A percentile compares a stretch with the other conserved stretches of the same genome.
Conservation (phyloP, 2,888 invertebrate genomes). For the Limnephilus rhombicus region DNA sequence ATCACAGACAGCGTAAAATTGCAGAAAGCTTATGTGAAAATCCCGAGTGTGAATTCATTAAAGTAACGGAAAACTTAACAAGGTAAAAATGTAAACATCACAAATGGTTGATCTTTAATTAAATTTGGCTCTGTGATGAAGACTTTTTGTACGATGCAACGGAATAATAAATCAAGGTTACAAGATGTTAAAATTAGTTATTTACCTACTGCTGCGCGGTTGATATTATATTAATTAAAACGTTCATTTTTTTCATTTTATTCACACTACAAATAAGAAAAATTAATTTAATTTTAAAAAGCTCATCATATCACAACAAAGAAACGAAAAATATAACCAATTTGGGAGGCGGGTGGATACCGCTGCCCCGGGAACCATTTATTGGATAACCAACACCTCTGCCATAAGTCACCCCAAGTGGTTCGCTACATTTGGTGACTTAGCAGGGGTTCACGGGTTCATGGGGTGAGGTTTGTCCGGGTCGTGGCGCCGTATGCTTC, state of each 20-base stretch:
- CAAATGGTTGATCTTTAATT: constrained; percentile 10
- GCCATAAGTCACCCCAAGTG: no score
- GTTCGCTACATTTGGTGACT: no score
- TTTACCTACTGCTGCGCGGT: neutral
- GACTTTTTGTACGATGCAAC: neutral
- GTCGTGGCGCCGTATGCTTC: no score
- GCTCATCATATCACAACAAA: no score
- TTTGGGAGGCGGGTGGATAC: no score
- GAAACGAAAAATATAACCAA: no score
- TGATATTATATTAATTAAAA: neutral
- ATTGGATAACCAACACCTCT: no score
- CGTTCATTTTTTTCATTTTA: neutral
- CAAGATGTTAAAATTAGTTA: neutral
- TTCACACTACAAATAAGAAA: neutral
- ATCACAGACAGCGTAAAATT: constrained; percentile 6
- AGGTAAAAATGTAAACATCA: neutral
- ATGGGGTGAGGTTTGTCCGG: no score
- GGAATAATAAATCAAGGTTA: neutral
- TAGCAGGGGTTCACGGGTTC: no score
- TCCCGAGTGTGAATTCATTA: constrained; percentile 16
- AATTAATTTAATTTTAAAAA: neutral
- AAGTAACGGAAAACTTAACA: constrained; percentile 32
- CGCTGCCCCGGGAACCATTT: no score
- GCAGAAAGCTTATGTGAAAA: constrained; percentile 38
- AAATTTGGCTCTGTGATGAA: neutral